Percentiles rank a stretch among this genome's conserved stretches.
Conservation (phyloP, 2,113 vertebrate species). For the Rhynchopsitta pachyrhyncha region DNA sequence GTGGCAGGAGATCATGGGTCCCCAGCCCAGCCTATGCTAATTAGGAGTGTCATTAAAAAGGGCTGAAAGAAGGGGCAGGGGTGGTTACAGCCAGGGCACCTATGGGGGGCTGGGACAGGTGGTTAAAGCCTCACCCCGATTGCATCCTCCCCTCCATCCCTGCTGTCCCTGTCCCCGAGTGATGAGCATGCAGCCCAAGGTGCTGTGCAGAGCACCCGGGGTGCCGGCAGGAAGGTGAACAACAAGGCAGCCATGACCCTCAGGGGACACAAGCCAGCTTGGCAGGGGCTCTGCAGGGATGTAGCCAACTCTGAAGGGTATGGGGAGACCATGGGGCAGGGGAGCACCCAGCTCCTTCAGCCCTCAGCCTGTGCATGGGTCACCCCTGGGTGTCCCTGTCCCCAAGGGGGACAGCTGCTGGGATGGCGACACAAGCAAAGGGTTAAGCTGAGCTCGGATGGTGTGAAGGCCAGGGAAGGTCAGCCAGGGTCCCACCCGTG, state of each 20-base stretch:
- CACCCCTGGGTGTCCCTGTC: neutral
- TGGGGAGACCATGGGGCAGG: neutral
- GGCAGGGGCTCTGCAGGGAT: rapidly evolving
- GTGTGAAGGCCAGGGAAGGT: neutral
- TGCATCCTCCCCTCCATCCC: neutral
- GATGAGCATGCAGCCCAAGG: rapidly evolving
- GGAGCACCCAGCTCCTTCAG: neutral
- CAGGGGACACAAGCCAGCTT: neutral
- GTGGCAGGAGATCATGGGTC: neutral
- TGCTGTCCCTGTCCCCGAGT: neutral
- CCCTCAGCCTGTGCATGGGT: neutral
- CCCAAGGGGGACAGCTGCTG: neutral
- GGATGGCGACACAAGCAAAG: rapidly evolving
- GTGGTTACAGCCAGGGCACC: rapidly evolving
- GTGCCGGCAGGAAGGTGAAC: neutral
- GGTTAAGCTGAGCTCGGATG: neutral
- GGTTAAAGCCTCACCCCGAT: neutral
- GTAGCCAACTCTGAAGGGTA: neutral
- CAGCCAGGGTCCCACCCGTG: neutral
- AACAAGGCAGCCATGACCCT: neutral
- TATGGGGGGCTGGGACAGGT: neutral
- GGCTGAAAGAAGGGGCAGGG: neutral
- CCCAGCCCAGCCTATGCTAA: neutral
- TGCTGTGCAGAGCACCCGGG: neutral
- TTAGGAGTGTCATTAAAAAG: slow-evolving; percentile 1